A percentile compares a stretch with the other conserved stretches of the same genome.
Evolutionary conservation across 1,140 invertebrate genomes (phyloP).

Genomic region (Zaprionus ghesquierei): DNA sequence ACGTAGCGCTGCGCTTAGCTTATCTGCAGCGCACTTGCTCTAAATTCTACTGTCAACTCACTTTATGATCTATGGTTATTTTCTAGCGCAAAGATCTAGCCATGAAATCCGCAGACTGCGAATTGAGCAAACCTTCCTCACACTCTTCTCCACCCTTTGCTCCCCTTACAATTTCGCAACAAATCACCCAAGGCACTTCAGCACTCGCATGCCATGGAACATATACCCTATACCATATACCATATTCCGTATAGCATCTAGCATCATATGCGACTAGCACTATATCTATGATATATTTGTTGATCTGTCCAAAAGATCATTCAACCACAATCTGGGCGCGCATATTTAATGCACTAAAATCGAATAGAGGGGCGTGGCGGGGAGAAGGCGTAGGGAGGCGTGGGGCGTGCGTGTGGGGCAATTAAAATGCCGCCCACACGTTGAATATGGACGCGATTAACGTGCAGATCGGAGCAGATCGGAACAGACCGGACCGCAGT

Average conservation of each 20-base stretch:
- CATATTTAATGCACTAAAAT: constrained; percentile 46
- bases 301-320: constrained; percentile 60
- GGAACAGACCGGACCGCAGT: not conserved
- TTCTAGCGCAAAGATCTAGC: not conserved
- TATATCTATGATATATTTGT: constrained; percentile 30
- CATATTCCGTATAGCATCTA: constrained; percentile 4
- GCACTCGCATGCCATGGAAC: not conserved
- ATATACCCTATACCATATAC: not conserved
- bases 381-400: not conserved
- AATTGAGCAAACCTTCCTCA: not conserved
- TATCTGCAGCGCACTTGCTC: not conserved
- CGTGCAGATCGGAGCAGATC: constrained; percentile 9
- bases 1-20: not conserved
- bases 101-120: not conserved
- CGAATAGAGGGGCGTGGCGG: too few relatives aligned
- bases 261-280: constrained; percentile 29
- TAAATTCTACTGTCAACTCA: not conserved
- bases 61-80: not conserved
- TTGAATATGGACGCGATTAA: constrained; percentile 27
- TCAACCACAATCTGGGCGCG: constrained; percentile 33
- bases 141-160: not conserved
- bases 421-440: constrained; percentile 69
- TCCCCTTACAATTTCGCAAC: not conserved
- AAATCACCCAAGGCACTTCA: not conserved
- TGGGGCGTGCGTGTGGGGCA: constrained; percentile 43